A percentile compares a stretch with the other conserved stretches of the same genome.
These are phyloP conservation scores for Drosophila maculinotata DNA, from an alignment of 2,888 invertebrate species.

Conservation along the genomic window DNA sequence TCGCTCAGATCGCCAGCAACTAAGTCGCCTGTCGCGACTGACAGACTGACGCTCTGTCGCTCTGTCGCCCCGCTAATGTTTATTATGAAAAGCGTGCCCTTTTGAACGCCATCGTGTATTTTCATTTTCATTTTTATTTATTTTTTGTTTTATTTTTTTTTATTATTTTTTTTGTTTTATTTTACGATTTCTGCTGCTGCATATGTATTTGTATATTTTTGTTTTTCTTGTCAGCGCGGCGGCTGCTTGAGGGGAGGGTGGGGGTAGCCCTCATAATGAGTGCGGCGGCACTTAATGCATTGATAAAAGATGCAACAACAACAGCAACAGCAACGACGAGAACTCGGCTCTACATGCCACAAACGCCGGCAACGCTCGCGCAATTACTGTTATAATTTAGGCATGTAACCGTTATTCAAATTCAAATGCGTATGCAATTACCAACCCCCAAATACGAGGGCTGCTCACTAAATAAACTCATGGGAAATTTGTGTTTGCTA, in stretches of 20 bases:
- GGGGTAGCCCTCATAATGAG: conserved; percentile 71
- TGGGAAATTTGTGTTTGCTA: not conserved
- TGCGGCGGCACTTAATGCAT: conserved; percentile 68
- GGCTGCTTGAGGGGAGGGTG: not conserved
- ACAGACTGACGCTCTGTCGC: conserved; percentile 24
- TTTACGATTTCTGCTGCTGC: conserved; percentile 37
- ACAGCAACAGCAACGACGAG: conserved; percentile 19
- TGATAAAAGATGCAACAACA: conserved; percentile 76
- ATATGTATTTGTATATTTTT: conserved; percentile 49
- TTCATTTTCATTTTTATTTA: conserved; percentile 57
- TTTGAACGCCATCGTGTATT: conserved; percentile 77
- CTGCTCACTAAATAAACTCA: conserved; percentile 14
- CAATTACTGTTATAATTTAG: conserved; percentile 76
- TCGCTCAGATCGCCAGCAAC: conserved; percentile 29
- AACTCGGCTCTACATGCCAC: conserved; percentile 57
- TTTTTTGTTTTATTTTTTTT: conserved; percentile 49
- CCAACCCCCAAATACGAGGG: conserved; percentile 58
- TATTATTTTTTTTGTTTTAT: conserved; percentile 35
- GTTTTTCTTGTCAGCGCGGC: conserved; percentile 44
- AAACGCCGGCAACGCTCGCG: conserved; percentile 40
- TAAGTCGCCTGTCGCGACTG: conserved; percentile 16
- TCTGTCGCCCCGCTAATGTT: conserved; percentile 67
- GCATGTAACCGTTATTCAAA: conserved; percentile 74
- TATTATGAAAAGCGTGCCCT: conserved; percentile 80
- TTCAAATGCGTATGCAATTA: conserved; percentile 64